These are phyloP conservation scores for Benitochromis conjunctus DNA, from an alignment of 2,113 vertebrate genomes.

Conservation along the genomic window DNA sequence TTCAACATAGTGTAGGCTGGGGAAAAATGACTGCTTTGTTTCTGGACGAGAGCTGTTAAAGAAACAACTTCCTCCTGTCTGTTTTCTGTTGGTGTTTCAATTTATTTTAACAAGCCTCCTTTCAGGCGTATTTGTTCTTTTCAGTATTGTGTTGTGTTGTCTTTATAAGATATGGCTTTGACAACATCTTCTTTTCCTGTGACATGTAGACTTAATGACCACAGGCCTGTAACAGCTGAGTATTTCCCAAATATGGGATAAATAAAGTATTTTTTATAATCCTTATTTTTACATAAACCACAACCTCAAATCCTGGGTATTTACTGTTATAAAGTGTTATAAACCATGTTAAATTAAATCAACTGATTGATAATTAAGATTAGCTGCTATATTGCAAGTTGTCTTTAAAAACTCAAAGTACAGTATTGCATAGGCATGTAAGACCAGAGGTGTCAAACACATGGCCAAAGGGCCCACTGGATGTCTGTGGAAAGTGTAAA, in stretches of 20 bases:
- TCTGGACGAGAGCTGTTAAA: not conserved
- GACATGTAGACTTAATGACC: not conserved
- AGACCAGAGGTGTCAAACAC: not conserved
- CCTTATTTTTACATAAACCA: not conserved
- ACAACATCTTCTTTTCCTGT: not conserved
- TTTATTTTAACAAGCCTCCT: not conserved
- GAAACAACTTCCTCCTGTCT: not conserved
- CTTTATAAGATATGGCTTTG: not conserved
- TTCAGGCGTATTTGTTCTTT: not conserved
- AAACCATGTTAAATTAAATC: not conserved
- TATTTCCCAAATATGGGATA: not conserved
- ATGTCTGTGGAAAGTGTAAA: not conserved
- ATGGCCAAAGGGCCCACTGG: not conserved
- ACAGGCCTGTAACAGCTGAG: not conserved
- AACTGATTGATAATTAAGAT: not conserved
- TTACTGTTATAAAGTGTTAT: not conserved
- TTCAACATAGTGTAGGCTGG: not conserved
- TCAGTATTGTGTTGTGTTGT: not conserved
- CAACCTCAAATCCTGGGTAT: not conserved
- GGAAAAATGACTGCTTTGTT: constrained; percentile 11
- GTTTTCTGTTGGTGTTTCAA: not conserved
- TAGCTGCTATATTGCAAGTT: not conserved
- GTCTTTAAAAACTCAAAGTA: not conserved
- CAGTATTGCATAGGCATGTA: not conserved
- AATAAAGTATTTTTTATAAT: not conserved